Evolutionary conservation across 2,888 invertebrate species (phyloP).

Genomic region (Germaria angustata): DNA sequence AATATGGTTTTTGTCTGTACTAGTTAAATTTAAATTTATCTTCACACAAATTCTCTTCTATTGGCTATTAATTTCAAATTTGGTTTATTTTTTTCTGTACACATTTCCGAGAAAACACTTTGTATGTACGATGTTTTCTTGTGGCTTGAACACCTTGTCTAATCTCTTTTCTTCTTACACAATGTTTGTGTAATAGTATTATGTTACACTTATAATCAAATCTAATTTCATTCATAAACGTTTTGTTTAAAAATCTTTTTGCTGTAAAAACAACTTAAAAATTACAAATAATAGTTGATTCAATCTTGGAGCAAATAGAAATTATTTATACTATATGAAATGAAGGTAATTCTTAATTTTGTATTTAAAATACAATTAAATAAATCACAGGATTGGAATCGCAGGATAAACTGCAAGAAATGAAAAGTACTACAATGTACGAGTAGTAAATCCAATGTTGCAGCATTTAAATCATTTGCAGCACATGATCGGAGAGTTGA

Average conservation of each 20-base stretch:
- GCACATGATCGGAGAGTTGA: conserved; percentile 39
- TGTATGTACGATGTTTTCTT: background rate
- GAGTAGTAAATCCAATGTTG: conserved; percentile 48
- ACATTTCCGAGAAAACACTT: conserved; percentile 1
- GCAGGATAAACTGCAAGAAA: conserved; percentile 19
- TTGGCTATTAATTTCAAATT: background rate
- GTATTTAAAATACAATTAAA: conserved; percentile 63
- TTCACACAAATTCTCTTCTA: no score
- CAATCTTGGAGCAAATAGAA: conserved; percentile 18
- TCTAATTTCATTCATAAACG: conserved; percentile 34
- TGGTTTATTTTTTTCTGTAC: background rate
- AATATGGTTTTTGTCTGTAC: no score
- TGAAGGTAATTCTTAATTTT: conserved; percentile 17
- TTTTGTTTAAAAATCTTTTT: conserved; percentile 44
- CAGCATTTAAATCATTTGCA: conserved; percentile 38
- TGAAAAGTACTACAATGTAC: conserved; percentile 1
- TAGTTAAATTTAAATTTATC: no score
- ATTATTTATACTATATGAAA: background rate
- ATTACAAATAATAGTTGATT: conserved; percentile 31
- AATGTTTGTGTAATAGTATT: conserved; percentile 30
- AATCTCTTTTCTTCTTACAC: conserved; percentile 24
- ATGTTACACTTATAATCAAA: conserved; percentile 56
- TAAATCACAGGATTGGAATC: conserved; percentile 22
- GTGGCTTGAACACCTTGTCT: conserved; percentile 40
- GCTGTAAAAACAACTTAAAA: conserved; percentile 64